A percentile compares a stretch with the other conserved stretches of the same genome.
phyloP scores from a whole-genome alignment of 1,140 invertebrate species.

The Mycetomoellerius zeteki region DNA sequence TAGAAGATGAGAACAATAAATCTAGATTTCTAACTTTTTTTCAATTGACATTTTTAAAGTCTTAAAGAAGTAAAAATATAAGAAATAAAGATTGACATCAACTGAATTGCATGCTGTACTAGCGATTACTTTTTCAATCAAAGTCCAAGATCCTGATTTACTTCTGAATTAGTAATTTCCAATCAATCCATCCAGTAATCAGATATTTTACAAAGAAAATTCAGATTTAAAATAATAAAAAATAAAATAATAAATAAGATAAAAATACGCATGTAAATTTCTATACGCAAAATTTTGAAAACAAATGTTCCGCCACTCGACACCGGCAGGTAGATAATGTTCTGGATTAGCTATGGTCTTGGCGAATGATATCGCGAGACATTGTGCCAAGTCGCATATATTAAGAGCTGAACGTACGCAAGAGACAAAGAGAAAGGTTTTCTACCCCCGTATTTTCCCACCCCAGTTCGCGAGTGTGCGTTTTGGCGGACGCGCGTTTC shows the following conservation, averaged over 20 bases:
- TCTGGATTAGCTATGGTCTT: background rate
- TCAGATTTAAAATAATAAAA: background rate
- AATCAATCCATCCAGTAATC: background rate
- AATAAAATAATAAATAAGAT: background rate
- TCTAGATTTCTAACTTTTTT: background rate
- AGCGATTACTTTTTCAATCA: background rate
- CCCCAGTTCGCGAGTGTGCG: background rate
- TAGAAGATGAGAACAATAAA: background rate
- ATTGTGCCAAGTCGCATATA: background rate
- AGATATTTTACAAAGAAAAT: slow-evolving; percentile 12
- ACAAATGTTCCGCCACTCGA: background rate
- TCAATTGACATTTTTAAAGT: background rate
- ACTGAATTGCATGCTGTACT: background rate
- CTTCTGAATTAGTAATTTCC: background rate
- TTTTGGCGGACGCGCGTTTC: slow-evolving; percentile 51
- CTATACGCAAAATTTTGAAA: background rate
- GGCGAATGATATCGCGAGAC: background rate
- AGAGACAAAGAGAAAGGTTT: slow-evolving; percentile 35
- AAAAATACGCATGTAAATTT: slow-evolving; percentile 1
- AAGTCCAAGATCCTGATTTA: background rate
- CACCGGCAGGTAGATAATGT: background rate
- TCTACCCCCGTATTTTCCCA: slow-evolving; percentile 24
- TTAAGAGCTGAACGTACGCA: background rate
- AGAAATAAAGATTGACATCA: background rate
- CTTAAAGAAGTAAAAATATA: background rate